Evolutionary conservation across 2,888 invertebrate species (phyloP).

Genomic region (Drosophila kuntzei): DNA sequence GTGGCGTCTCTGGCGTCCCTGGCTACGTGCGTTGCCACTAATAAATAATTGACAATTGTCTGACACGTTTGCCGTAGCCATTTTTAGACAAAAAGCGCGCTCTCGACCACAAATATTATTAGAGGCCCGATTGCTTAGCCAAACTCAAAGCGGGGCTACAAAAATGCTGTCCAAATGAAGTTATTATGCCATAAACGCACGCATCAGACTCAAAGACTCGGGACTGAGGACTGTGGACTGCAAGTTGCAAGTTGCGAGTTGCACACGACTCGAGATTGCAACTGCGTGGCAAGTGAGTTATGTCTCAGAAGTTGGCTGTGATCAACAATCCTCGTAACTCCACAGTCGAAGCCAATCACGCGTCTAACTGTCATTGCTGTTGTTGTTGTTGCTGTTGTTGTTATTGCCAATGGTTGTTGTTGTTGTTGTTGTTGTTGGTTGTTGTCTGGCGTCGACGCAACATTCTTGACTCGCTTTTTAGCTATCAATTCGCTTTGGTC

Average conservation of each 20-base stretch:
- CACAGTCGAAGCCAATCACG: conserved; percentile 65
- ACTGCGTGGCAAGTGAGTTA: conserved; percentile 74
- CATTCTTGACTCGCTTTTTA: conserved; percentile 72
- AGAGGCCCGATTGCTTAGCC: conserved; percentile 45
- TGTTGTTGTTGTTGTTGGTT: conserved; percentile 26
- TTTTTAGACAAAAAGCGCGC: conserved; percentile 75
- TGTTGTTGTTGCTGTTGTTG: conserved; percentile 28
- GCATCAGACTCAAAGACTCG: conserved; percentile 68
- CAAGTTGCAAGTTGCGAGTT: conserved; percentile 28
- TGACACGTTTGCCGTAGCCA: conserved; percentile 79
- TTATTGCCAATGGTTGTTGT: conserved; percentile 35
- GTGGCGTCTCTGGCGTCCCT: conserved; percentile 40
- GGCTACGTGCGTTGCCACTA: conserved; percentile 78
- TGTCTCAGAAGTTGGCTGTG: conserved; percentile 62
- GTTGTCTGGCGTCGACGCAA: conserved; percentile 60
- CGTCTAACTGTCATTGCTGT: conserved; percentile 67
- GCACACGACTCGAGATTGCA: conserved; percentile 43
- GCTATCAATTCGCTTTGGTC: conserved; percentile 64
- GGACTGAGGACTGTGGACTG: neutral
- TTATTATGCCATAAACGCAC: conserved; percentile 85
- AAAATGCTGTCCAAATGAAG: conserved; percentile 83
- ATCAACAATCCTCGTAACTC: conserved; percentile 51
- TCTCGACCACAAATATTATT: conserved; percentile 52
- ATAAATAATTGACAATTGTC: conserved; percentile 80
- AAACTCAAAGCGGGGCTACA: conserved; percentile 41